Evolutionary conservation across 2,888 invertebrate genomes (phyloP).

Genomic region (Tachina fera): DNA sequence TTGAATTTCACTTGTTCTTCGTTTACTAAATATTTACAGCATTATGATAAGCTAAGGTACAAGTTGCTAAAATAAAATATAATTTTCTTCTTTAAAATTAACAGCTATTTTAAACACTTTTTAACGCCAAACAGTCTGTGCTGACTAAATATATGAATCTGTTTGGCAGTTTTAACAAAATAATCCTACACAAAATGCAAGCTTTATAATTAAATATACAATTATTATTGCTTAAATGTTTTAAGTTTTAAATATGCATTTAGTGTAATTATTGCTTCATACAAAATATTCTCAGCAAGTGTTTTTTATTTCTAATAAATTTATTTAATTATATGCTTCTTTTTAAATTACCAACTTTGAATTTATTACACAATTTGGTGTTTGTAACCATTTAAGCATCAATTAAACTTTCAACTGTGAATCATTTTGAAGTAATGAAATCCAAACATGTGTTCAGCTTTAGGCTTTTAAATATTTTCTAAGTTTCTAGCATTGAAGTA

Average conservation of each 20-base stretch:
- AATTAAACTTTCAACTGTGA: slow-evolving; percentile 61
- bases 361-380: slow-evolving; percentile 51
- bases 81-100: no score
- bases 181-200: no score
- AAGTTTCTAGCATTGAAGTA: slow-evolving; percentile 40
- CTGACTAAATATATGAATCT: background rate
- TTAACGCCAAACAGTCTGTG: background rate
- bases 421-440: slow-evolving; percentile 61
- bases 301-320: background rate
- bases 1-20: no score
- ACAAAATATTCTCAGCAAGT: slow-evolving; percentile 2
- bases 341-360: background rate
- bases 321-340: slow-evolving; percentile 11
- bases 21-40: no score
- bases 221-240: no score
- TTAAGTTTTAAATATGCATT: background rate
- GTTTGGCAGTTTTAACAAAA: background rate
- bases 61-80: no score
- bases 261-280: background rate
- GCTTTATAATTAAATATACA: no score
- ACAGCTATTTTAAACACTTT: no score
- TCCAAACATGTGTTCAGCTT: slow-evolving; percentile 63
- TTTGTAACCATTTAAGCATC: slow-evolving; percentile 34
- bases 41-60: no score
- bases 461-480: slow-evolving; percentile 40